phyloP scores from a whole-genome alignment of 2,113 vertebrate genomes.

The Thomomys bottae region DNA sequence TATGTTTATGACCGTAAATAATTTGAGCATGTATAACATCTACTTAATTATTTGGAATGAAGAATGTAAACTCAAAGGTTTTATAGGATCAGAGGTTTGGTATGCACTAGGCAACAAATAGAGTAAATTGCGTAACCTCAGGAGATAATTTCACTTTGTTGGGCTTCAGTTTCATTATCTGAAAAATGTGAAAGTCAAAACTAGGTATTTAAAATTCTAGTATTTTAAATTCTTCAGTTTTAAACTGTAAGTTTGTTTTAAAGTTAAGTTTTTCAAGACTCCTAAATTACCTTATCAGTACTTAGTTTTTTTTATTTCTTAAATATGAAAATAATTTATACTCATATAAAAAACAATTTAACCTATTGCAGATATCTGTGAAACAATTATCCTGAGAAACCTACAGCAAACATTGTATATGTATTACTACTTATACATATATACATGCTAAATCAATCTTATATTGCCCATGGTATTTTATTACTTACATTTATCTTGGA shows the following conservation, averaged over 20 bases:
- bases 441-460: neutral
- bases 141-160: neutral
- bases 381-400: neutral
- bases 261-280: neutral
- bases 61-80: conserved; percentile 24
- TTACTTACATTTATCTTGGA: conserved; percentile 27
- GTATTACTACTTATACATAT: neutral
- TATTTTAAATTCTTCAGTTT: conserved; percentile 39
- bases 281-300: neutral
- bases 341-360: neutral
- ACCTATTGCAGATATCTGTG: neutral
- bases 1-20: conserved; percentile 10
- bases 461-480: neutral
- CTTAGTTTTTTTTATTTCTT: neutral
- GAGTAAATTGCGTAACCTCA: neutral
- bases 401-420: neutral
- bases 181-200: conserved; percentile 29
- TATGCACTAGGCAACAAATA: neutral
- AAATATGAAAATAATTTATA: neutral
- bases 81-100: neutral
- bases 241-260: neutral
- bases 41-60: conserved; percentile 44
- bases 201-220: neutral
- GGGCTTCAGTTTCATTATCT: neutral
- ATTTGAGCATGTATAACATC: conserved; percentile 4